Base-by-base conservation (phyloP, 2,113 vertebrate genomes). In the Microtus pennsylvanicus region DNA sequence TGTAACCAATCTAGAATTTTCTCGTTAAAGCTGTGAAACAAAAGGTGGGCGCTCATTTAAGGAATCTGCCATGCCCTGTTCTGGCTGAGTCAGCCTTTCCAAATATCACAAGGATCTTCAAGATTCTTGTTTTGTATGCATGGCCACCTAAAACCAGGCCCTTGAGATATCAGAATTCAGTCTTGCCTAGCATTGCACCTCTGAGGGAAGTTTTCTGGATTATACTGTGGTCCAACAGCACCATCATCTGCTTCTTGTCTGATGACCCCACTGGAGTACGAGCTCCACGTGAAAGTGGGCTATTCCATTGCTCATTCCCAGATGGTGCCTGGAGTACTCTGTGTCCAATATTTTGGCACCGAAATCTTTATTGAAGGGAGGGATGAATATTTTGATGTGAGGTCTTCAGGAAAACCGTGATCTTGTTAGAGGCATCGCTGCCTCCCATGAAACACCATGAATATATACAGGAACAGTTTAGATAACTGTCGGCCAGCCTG, bases 101-200 rank as follows among this genome's bases (percentile, higher is more conserved):
- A 5, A 3, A 10, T 12, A 3, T 17, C 24, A 0, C 12, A 13
- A 3, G 33, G n/a, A 52, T 72, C 78, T 42, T 50, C 24, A 5
- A 28, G n/a, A 4, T 24, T 38, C 35, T 93, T 21, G 42, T 10
- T 47, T 67, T 67, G 42, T 86, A 11, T 45, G 35, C 19, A 21
- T 21, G 16, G 2, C 3, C 8, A 4, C 38, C 13, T 21, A 17
- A 26, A 58, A 16, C 11, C 47, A 78, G 26, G 38, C 38, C 52
- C 58, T 75, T 33, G 8, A 5, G 3, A 16, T 42, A 47, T 83
- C 55, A 8, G 22, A 28, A 45, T n/a, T 77, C 58, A 35, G 0
- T 17, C 47, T 42, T 87, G 5, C 89, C 89, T 85, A 30, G 9
- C 5, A 4, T 65, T 45, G 38, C 33, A 9, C 30, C 38, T 58